A percentile compares a stretch with the other conserved stretches of the same genome.
Evolutionary conservation across 1,140 invertebrate genomes (phyloP).

Genomic region (Hylaeus volcanicus): DNA sequence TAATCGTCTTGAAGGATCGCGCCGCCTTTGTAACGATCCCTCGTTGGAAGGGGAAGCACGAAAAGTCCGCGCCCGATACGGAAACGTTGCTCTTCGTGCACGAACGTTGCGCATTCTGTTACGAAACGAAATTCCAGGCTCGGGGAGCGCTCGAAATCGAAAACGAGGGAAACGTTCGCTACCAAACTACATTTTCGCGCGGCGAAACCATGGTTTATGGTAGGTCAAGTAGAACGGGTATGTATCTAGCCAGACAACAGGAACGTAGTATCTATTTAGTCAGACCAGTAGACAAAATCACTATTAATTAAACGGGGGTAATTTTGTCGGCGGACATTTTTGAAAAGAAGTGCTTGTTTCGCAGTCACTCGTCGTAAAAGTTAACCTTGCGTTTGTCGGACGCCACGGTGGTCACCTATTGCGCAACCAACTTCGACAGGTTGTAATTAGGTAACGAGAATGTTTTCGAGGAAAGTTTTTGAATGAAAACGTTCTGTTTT

Average conservation of each 20-base stretch:
- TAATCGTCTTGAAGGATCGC: slow-evolving; percentile 9
- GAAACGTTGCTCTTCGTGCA: not conserved
- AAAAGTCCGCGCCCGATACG: not conserved
- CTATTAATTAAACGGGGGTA: not conserved
- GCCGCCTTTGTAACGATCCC: not conserved
- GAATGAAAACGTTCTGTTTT: too few species aligned
- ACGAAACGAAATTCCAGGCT: not conserved
- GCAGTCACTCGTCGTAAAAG: not conserved
- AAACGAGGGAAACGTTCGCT: slow-evolving; percentile 1
- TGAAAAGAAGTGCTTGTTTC: not conserved
- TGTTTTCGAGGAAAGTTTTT: too few species aligned
- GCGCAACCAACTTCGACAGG: too few species aligned
- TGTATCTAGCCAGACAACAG: too few species aligned
- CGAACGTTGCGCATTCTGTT: not conserved
- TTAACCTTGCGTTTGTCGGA: not conserved
- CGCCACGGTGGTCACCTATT: too few species aligned
- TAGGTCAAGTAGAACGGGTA: too few species aligned
- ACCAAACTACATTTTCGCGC: not conserved
- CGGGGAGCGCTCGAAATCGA: not conserved
- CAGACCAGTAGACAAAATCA: too few species aligned
- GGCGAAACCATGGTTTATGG: too few species aligned
- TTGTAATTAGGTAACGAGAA: too few species aligned
- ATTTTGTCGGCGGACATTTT: not conserved
- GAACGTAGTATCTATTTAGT: too few species aligned
- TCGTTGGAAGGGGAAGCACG: not conserved